phyloP scores from a whole-genome alignment of 2,113 vertebrate species.

The Megatriorchis doriae region DNA sequence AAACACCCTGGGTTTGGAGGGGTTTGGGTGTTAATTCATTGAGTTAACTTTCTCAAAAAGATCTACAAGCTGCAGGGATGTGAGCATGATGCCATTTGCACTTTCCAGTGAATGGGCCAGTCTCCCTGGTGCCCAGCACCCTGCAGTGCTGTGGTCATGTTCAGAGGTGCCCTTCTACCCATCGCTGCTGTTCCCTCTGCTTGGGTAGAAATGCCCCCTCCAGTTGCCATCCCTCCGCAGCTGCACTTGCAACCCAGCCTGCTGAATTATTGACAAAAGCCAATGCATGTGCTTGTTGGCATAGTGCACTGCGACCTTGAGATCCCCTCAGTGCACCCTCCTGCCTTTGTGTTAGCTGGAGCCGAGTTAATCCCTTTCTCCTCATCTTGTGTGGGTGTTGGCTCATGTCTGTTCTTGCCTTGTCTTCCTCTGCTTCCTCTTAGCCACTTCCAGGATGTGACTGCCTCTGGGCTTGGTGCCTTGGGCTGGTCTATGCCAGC shows the following conservation, averaged over 20 bases:
- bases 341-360: neutral
- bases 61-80: neutral
- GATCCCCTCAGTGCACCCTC: neutral
- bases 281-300: neutral
- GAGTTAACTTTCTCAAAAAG: neutral
- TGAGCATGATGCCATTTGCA: neutral
- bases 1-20: neutral
- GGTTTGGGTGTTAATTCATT: neutral
- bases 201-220: neutral
- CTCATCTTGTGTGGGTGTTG: rapidly evolving
- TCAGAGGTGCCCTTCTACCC: neutral
- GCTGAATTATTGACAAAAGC: neutral
- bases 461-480: neutral
- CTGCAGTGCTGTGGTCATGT: neutral
- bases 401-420: neutral
- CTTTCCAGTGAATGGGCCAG: neutral
- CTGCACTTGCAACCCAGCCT: rapidly evolving
- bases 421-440: neutral
- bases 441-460: neutral
- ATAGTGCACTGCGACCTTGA: neutral
- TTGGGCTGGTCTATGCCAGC: neutral
- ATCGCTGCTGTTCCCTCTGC: neutral
- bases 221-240: rapidly evolving
- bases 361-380: neutral
- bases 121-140: neutral